Percentiles rank a stretch among this genome's conserved stretches.
phyloP scores from a whole-genome alignment of 2,888 invertebrate species.

The Rotaria macrura region DNA sequence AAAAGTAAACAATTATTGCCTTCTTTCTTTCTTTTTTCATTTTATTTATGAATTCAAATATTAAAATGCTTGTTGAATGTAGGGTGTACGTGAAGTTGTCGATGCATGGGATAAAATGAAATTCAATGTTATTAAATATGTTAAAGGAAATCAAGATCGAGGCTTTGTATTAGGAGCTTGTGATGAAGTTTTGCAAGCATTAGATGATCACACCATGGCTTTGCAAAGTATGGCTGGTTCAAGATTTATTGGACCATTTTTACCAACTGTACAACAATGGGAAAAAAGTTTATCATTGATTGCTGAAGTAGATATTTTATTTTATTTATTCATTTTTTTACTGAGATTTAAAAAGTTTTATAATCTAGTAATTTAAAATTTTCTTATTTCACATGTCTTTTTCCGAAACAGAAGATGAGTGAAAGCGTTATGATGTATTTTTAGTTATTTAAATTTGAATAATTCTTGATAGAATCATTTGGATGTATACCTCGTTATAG shows the following conservation, averaged over 20 bases:
- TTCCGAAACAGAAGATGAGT: no score
- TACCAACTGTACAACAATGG: slow-evolving; percentile 71
- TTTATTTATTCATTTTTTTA: no score
- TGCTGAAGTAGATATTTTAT: slow-evolving; percentile 59
- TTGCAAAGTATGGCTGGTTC: slow-evolving; percentile 68
- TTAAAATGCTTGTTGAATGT: neutral
- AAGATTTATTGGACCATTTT: slow-evolving; percentile 75
- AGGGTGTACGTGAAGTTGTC: slow-evolving; percentile 68
- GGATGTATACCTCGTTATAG: no score
- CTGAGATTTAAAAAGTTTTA: no score
- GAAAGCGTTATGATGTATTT: no score
- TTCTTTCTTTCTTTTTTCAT: no score
- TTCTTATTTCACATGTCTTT: no score
- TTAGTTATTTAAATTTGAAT: no score
- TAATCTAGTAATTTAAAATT: no score
- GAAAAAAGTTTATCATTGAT: slow-evolving; percentile 68
- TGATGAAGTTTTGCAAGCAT: slow-evolving; percentile 67
- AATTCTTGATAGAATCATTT: no score
- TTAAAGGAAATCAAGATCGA: slow-evolving; percentile 62
- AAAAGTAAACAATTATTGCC: slow-evolving; percentile 49
- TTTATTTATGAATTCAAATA: no score
- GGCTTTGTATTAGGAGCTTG: slow-evolving; percentile 70
- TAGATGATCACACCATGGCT: slow-evolving; percentile 80
- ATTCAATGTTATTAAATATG: slow-evolving; percentile 50
- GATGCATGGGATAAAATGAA: slow-evolving; percentile 55